phyloP scores from a whole-genome alignment of 2,888 invertebrate species.

The Gryllus longicercus region DNA sequence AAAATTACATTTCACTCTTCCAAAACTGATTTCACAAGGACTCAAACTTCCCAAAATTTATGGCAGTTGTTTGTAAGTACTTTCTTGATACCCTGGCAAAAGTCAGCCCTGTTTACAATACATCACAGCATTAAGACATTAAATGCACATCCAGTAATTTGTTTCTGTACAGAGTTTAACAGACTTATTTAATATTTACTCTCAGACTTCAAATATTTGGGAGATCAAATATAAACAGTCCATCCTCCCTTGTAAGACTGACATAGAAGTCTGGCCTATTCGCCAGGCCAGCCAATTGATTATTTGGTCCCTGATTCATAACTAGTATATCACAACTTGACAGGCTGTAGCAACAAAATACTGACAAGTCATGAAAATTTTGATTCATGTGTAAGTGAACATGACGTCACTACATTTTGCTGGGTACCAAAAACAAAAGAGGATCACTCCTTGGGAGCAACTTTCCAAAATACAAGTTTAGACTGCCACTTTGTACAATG shows the following conservation, averaged over 20 bases:
- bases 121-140: conserved; percentile 25
- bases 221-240: conserved; percentile 12
- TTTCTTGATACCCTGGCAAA: conserved; percentile 33
- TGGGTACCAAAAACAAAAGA: neutral
- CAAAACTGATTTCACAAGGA: conserved; percentile 20
- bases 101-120: conserved; percentile 34
- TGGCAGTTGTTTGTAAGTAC: conserved; percentile 34
- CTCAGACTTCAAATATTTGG: conserved; percentile 26
- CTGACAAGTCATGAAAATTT: neutral
- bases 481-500: conserved; percentile 1
- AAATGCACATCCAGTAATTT: conserved; percentile 22
- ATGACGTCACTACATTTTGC: neutral
- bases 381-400: conserved; percentile 17
- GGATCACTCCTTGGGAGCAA: neutral
- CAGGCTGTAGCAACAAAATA: neutral
- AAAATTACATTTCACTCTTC: conserved; percentile 29
- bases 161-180: conserved; percentile 18
- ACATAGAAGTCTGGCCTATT: conserved; percentile 9
- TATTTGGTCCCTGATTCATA: conserved; percentile 17
- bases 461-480: neutral
- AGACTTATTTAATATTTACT: conserved; percentile 19
- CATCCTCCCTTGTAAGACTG: conserved; percentile 8
- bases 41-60: conserved; percentile 27
- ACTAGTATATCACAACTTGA: neutral
- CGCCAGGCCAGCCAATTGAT: neutral